Percentiles rank a stretch among this genome's conserved stretches.
These are phyloP conservation scores for Mionectes macconnelli DNA, from an alignment of 2,113 vertebrate species.

Conservation along the genomic window DNA sequence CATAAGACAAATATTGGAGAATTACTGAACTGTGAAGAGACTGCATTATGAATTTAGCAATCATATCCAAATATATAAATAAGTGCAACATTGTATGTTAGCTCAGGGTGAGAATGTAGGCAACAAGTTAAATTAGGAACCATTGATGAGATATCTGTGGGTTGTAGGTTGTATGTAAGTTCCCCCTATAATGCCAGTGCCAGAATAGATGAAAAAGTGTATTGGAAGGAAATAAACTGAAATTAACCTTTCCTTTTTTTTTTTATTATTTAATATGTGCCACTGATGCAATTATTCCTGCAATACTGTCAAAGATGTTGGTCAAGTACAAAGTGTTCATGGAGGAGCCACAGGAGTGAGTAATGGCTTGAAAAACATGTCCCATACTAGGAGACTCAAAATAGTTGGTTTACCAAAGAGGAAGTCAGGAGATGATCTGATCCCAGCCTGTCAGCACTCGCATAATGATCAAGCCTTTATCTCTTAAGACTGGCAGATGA, in stretches of 20 bases:
- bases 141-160: neutral
- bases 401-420: neutral
- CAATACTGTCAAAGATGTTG: neutral
- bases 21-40: neutral
- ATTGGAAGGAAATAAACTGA: neutral
- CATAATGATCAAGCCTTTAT: neutral
- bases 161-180: neutral
- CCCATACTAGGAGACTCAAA: neutral
- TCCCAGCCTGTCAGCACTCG: neutral
- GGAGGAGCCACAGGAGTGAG: neutral
- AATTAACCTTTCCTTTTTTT: neutral
- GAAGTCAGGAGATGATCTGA: neutral
- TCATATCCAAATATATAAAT: neutral
- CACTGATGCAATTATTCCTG: neutral
- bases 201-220: neutral
- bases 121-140: neutral
- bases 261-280: neutral
- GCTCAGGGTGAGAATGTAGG: neutral
- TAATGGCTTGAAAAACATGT: neutral
- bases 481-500: neutral
- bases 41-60: neutral
- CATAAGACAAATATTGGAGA: neutral
- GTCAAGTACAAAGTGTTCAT: neutral
- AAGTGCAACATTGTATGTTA: neutral
- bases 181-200: neutral